Base-by-base conservation (phyloP, 2,888 invertebrate genomes). In the Cerastis rubricosa region DNA sequence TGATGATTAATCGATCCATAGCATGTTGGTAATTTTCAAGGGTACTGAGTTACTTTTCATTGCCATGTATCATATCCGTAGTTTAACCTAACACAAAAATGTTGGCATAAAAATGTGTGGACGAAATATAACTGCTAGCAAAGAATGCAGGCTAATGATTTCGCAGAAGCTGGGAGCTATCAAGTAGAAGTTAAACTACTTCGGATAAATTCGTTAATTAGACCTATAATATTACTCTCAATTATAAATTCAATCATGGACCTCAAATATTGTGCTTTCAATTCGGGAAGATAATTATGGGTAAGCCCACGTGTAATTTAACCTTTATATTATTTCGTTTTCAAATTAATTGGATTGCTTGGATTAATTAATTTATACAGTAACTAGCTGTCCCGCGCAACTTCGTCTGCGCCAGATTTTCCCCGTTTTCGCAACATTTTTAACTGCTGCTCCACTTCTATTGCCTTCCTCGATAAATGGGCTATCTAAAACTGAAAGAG, bases 221-320 rank as follows among this genome's bases (percentile, higher is more conserved):
- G 22, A 45, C 7, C 59, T n/a, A 22, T 71, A 19, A 63, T 63
- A 71, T 63, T 49, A 35, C 47, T n/a, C 35, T 43, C 11, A 7
- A 25, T 14, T 14, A 29, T 25, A 14, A 61, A 63, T 63, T 35
- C 29, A 64, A 45, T 73, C 47, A 47, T 22, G 29, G 22, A 25
- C 12, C 11, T 25, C 25, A 35, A 73, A 40, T 19, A 64, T 64
- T 54, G 5, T 64, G 25, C 72, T 72, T 73, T 11, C 22, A 35
- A 45, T 64, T 64, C 25, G 8, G 12, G 25, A 1, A 57, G 51
- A 51, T 29, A 7, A 19, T 43, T 29, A 54, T 25, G 6, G 17
- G n/a, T 43, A 29, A 63, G 40, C 51, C 19, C 19, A 3, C 73
- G 63, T 54, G 57, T 65, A 29, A 65, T n/a, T 22, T 2, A 17